Evolutionary conservation across 2,888 invertebrate species (phyloP).

Genomic region (Synergus itoensis): DNA sequence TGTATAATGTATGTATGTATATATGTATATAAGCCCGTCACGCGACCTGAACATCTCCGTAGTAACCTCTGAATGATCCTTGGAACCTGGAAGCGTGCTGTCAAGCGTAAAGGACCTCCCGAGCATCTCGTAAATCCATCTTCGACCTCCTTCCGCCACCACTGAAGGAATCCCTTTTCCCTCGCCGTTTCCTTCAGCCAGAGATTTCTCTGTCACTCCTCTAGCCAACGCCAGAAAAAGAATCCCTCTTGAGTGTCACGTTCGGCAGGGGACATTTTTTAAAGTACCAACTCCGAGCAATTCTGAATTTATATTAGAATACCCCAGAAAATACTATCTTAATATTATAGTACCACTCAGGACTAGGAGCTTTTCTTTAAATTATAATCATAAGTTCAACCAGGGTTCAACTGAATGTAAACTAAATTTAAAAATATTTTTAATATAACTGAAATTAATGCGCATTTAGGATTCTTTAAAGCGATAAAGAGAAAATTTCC

Average conservation of each 20-base stretch:
- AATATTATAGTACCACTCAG: no score
- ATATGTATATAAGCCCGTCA: constrained; percentile 48
- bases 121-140: constrained; percentile 50
- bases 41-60: constrained; percentile 42
- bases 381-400: no score
- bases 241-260: constrained; percentile 38
- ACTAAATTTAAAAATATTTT: no score
- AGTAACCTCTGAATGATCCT: constrained; percentile 45
- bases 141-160: constrained; percentile 47
- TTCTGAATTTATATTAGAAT: constrained; percentile 32
- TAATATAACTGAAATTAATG: no score
- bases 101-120: constrained; percentile 48
- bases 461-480: background rate
- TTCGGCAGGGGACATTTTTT: constrained; percentile 30
- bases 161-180: constrained; percentile 27
- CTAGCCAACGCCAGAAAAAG: constrained; percentile 32
- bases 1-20: background rate
- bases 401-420: no score
- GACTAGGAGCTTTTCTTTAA: no score
- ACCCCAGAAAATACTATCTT: background rate
- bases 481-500: constrained; percentile 10
- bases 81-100: constrained; percentile 43
- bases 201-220: constrained; percentile 40
- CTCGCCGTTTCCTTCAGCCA: constrained; percentile 1
- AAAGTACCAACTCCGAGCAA: constrained; percentile 18